phyloP scores from a whole-genome alignment of 2,113 vertebrate species.

The Crotalus viridis region DNA sequence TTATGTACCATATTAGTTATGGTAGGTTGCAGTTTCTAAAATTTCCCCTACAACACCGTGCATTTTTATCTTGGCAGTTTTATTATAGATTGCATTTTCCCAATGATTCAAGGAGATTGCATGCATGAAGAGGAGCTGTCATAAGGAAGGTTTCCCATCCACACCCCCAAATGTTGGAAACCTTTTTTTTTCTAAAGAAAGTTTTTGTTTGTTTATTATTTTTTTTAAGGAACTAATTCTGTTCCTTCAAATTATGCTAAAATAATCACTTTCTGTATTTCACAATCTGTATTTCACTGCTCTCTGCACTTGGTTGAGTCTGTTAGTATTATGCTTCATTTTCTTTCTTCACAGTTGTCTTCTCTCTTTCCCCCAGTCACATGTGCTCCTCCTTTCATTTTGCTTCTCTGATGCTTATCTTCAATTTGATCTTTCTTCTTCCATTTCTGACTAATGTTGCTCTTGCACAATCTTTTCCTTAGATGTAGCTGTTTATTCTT shows the following conservation, averaged over 20 bases:
- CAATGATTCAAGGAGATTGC: neutral
- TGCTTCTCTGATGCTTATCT: neutral
- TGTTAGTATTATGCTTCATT: neutral
- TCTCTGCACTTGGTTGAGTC: neutral
- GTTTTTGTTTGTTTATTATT: neutral
- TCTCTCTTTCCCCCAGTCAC: neutral
- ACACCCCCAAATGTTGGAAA: neutral
- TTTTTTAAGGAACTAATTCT: neutral
- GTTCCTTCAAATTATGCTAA: neutral
- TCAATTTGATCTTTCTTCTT: neutral
- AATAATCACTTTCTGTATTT: neutral
- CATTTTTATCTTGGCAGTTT: conserved; percentile 53
- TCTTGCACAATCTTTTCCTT: neutral
- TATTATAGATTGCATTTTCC: conserved; percentile 14
- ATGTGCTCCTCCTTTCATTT: neutral
- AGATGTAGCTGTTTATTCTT: neutral
- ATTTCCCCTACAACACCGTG: neutral
- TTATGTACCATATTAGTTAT: conserved; percentile 11
- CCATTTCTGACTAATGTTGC: neutral
- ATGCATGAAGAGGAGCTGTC: neutral
- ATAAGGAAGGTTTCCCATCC: neutral
- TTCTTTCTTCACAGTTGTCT: neutral
- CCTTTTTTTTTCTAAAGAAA: neutral
- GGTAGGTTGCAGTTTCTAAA: conserved; percentile 26
- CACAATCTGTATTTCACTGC: neutral